Evolutionary conservation across 2,888 invertebrate genomes (phyloP).

Genomic region (Caenorhabditis wallacei): DNA sequence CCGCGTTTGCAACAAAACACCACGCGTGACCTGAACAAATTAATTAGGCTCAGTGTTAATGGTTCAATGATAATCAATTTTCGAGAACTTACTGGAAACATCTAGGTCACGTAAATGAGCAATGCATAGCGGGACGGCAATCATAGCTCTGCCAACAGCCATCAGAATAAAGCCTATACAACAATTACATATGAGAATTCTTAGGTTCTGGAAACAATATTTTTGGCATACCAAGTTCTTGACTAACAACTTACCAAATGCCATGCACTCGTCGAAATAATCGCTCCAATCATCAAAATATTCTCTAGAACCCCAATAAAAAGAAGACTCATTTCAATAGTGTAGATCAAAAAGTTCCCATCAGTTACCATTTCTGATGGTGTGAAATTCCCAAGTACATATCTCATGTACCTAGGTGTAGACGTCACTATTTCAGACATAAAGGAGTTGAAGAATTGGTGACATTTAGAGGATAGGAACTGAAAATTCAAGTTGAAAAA

Average conservation of each 20-base stretch:
- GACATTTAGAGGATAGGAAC: background rate
- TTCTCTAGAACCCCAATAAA: slow-evolving; percentile 43
- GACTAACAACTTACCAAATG: slow-evolving; percentile 44
- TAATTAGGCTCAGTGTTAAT: too few relatives aligned
- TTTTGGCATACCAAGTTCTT: background rate
- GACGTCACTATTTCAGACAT: slow-evolving; percentile 27
- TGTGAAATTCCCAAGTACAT: slow-evolving; percentile 50
- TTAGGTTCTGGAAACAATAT: slow-evolving; percentile 53
- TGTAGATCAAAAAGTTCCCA: slow-evolving; percentile 55
- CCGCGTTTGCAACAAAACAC: slow-evolving; percentile 55
- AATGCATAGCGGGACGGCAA: slow-evolving; percentile 50
- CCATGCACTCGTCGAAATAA: slow-evolving; percentile 50
- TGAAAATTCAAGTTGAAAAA: too few relatives aligned
- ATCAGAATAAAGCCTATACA: slow-evolving; percentile 56
- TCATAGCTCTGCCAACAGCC: slow-evolving; percentile 52
- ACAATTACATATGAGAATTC: slow-evolving; percentile 54
- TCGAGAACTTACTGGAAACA: slow-evolving; percentile 45
- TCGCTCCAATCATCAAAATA: slow-evolving; percentile 30
- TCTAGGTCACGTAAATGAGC: slow-evolving; percentile 49
- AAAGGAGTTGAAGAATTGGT: background rate
- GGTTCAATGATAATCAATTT: background rate
- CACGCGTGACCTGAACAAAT: slow-evolving; percentile 46
- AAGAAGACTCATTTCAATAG: slow-evolving; percentile 44
- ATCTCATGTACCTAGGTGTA: slow-evolving; percentile 48
- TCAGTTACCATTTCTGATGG: slow-evolving; percentile 58